These are phyloP conservation scores for Paramormyrops kingsleyae DNA, from an alignment of 2,113 vertebrate species.

Conservation along the genomic window DNA sequence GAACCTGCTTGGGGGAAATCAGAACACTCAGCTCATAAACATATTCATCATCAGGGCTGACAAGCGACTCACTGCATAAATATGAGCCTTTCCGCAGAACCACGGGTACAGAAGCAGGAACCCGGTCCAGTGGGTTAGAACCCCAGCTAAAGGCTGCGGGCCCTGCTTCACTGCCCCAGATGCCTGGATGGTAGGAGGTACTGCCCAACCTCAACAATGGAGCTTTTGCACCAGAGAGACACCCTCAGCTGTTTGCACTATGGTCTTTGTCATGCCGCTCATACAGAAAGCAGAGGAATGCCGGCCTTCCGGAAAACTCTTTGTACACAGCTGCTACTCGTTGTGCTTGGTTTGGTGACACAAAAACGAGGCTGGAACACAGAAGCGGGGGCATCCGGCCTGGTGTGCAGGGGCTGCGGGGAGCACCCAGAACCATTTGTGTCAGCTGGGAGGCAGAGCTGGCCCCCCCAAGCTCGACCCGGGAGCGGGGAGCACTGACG, in stretches of 20 bases:
- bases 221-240: neutral
- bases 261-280: neutral
- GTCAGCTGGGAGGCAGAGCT: slow-evolving; percentile 34
- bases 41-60: slow-evolving; percentile 72
- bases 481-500: neutral
- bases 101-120: neutral
- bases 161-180: neutral
- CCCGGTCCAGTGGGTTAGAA: neutral
- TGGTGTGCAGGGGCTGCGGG: neutral
- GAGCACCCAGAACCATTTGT: neutral
- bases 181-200: too few relatives aligned
- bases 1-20: slow-evolving; percentile 68
- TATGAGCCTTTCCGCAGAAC: slow-evolving; percentile 58
- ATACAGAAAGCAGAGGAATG: slow-evolving; percentile 22
- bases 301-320: neutral
- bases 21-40: slow-evolving; percentile 67
- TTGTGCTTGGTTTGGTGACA: neutral
- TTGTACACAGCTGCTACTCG: neutral
- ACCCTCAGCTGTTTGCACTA: neutral
- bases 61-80: slow-evolving; percentile 61
- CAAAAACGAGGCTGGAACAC: neutral
- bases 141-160: neutral
- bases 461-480: slow-evolving; percentile 34
- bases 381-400: neutral
- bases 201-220: neutral